Base-by-base conservation (phyloP, 2,113 vertebrate species). In the Xiphophorus maculatus region DNA sequence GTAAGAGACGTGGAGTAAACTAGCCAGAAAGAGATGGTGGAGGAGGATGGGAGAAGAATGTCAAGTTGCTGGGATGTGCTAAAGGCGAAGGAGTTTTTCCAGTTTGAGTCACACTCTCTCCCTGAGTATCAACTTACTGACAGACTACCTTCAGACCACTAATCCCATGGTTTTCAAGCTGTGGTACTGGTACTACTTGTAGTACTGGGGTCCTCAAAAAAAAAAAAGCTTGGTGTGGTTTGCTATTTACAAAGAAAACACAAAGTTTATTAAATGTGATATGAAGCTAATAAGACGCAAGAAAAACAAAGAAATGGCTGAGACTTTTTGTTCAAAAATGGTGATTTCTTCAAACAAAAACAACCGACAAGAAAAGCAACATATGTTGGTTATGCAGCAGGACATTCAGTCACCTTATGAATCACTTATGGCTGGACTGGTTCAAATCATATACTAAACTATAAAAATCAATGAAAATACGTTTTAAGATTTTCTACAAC, bases 1-100 rank as follows among this genome's bases (percentile, higher is more conserved):
- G 73, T 72, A 84, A 33, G 42, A 84, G 71, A 74, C 73, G 48
- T 29, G 33, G 72, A 63, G 51, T 73, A 54, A 68, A 83, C 74
- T 70, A 81, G 27, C 42, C 70, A 58, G 51, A 58, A 58, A 58
- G 51, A 54, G 68, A 70, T 65, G 60, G 68, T 42, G 2, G 58
- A 85, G 71, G 28, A 42, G 68, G 77, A 65, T 40, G 44, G 42
- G 67, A 71, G 63, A 82, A 62, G 65, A 60, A 67, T 76, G 80
- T 76, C 72, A 42, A 80, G 73, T 17, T 76, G 42, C 17, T 69
- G 65, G 66, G 76, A 71, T 77, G 66, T 66, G 71, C 64, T 77
- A 40, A 75, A 71, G 63, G 66, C 22, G 76, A 69, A 30, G 80
- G 71, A 32, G 71, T 48, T 66, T 58, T 33, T 71, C 78, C 40